A percentile compares a stretch with the other conserved stretches of the same genome.
phyloP scores from a whole-genome alignment of 2,888 invertebrate genomes.

The Nomada ruficornis region DNA sequence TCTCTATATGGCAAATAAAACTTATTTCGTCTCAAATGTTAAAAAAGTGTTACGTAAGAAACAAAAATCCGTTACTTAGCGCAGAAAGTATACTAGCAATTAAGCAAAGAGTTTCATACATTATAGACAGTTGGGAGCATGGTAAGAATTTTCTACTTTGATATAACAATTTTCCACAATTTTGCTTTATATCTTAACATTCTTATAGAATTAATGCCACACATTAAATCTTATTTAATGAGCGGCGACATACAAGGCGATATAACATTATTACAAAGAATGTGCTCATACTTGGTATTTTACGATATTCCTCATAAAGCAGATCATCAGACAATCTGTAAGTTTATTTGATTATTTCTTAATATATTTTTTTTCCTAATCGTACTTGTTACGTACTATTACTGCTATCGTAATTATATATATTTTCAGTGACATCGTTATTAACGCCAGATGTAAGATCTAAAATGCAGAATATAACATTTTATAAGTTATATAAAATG shows the following conservation, averaged over 20 bases:
- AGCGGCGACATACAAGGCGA: constrained; percentile 84
- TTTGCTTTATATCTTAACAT: not conserved
- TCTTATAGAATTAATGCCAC: constrained; percentile 82
- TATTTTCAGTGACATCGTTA: constrained; percentile 72
- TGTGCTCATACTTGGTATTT: constrained; percentile 86
- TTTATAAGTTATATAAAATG: constrained; percentile 74
- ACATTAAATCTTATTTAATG: constrained; percentile 85
- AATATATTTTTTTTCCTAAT: constrained; percentile 11
- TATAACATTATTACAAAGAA: constrained; percentile 82
- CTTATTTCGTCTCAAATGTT: constrained; percentile 87
- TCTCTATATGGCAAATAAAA: constrained; percentile 91
- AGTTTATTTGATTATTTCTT: constrained; percentile 58
- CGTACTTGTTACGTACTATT: not conserved
- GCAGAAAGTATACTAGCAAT: constrained; percentile 88
- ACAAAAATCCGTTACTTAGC: constrained; percentile 85
- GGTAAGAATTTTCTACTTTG: constrained; percentile 72
- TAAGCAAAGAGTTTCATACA: constrained; percentile 86
- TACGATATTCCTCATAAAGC: constrained; percentile 86
- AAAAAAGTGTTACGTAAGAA: constrained; percentile 81
- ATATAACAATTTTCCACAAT: constrained; percentile 17
- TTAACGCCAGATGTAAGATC: constrained; percentile 59
- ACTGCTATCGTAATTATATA: constrained; percentile 15
- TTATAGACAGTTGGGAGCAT: constrained; percentile 87
- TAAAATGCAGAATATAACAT: constrained; percentile 67
- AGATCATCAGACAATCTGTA: constrained; percentile 74